Evolutionary conservation across 2,113 vertebrate species (phyloP).

Genomic region (Osmerus eperlanus): DNA sequence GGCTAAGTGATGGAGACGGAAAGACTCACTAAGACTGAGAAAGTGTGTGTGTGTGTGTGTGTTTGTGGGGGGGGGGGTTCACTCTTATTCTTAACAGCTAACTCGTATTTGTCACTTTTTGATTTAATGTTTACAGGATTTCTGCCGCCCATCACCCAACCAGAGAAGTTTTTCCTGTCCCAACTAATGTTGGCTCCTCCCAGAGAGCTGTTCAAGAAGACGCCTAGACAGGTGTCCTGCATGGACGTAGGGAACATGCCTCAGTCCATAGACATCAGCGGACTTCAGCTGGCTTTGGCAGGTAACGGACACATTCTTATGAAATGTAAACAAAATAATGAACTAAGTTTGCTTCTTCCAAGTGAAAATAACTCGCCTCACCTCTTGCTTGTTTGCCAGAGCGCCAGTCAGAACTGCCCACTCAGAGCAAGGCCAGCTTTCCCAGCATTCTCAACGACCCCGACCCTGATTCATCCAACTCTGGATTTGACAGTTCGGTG

Average conservation of each 20-base stretch:
- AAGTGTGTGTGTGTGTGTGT: background rate
- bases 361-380: too few relatives aligned
- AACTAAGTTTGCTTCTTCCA: too few relatives aligned
- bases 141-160: conserved; percentile 92
- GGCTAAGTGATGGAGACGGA: too few relatives aligned
- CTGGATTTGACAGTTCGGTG: conserved; percentile 94
- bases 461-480: conserved; percentile 96
- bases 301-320: conserved; percentile 66
- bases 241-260: conserved; percentile 90
- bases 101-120: conserved; percentile 20
- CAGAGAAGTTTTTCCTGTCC: conserved; percentile 97
- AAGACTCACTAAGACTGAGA: too few relatives aligned
- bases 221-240: conserved; percentile 90
- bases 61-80: background rate
- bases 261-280: conserved; percentile 93
- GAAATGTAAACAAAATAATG: background rate
- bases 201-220: conserved; percentile 97
- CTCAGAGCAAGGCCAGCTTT: conserved; percentile 96
- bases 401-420: conserved; percentile 95
- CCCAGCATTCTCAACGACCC: conserved; percentile 96
- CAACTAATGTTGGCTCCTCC: conserved; percentile 97
- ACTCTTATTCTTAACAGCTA: background rate
- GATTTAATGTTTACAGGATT: conserved; percentile 76
- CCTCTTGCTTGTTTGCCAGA: conserved; percentile 65
- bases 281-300: conserved; percentile 91